A percentile compares a stretch with the other conserved stretches of the same genome.
Evolutionary conservation across 2,113 vertebrate species (phyloP).

Genomic region (Phrynocephalus versicolor): DNA sequence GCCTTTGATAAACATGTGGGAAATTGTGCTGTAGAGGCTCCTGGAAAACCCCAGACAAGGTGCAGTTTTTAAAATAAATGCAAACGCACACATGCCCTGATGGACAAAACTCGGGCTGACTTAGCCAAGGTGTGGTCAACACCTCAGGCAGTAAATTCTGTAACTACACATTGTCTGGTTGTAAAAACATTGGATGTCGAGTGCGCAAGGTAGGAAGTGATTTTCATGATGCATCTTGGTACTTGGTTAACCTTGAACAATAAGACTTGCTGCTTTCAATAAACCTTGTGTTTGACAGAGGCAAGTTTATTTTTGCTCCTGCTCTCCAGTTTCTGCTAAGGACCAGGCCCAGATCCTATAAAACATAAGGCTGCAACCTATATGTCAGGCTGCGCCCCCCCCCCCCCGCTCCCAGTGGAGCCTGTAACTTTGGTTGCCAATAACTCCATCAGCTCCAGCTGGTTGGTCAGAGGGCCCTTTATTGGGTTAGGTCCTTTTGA

Average conservation of each 20-base stretch:
- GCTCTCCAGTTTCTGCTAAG: not conserved
- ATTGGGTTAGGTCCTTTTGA: too few relatives aligned
- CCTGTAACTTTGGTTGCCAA: too few relatives aligned
- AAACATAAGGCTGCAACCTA: conserved; percentile 10
- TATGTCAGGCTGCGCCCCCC: not conserved
- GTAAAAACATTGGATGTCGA: not conserved
- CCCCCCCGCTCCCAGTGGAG: too few relatives aligned
- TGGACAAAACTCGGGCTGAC: not conserved
- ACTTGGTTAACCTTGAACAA: not conserved
- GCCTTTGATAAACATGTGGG: not conserved
- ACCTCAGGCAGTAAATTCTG: conserved; percentile 17
- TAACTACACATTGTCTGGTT: conserved; percentile 15
- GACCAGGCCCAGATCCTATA: conserved; percentile 10
- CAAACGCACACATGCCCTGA: not conserved
- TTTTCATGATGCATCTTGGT: not conserved
- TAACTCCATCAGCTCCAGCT: too few relatives aligned
- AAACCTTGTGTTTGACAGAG: not conserved
- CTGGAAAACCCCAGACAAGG: not conserved
- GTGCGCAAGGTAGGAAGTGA: conserved; percentile 13
- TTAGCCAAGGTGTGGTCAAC: not conserved
- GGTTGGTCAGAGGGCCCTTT: too few relatives aligned
- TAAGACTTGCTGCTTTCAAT: not conserved
- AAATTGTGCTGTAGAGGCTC: conserved; percentile 1
- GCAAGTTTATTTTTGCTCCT: not conserved
- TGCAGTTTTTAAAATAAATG: conserved; percentile 30